A percentile compares a stretch with the other conserved stretches of the same genome.
phyloP scores from a whole-genome alignment of 2,888 invertebrate genomes.

The Trichopria drosophilae region DNA sequence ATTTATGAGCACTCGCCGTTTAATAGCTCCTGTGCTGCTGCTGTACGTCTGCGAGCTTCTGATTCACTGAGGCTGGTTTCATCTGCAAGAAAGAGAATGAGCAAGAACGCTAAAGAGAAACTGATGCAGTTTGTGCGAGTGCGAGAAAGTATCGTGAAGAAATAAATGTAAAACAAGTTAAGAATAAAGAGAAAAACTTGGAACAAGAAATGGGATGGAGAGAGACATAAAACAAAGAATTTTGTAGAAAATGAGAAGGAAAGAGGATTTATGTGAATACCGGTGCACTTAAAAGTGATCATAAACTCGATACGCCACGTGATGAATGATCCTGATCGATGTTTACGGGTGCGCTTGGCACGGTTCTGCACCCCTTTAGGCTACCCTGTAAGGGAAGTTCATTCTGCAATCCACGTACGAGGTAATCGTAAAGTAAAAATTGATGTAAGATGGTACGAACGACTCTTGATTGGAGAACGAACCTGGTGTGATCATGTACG shows the following conservation, averaged over 20 bases:
- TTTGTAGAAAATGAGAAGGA: no score
- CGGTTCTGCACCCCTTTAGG: constrained; percentile 7
- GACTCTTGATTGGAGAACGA: constrained; percentile 12
- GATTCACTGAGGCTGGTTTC: no score
- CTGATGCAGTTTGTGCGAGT: no score
- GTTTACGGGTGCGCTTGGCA: constrained; percentile 32
- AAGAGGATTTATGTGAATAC: no score
- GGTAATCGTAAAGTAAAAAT: constrained; percentile 18
- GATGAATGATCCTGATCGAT: constrained; percentile 44
- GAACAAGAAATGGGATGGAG: no score
- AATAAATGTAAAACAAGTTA: no score
- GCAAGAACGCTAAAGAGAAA: no score
- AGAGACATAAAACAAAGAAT: no score
- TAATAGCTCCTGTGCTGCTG: constrained; percentile 49
- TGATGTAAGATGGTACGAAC: constrained; percentile 11
- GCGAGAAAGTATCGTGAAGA: no score
- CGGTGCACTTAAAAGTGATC: constrained; percentile 42
- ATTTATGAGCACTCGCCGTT: constrained; percentile 53
- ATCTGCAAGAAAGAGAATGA: no score
- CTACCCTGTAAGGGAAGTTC: constrained; percentile 19
- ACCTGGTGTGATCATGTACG: no score
- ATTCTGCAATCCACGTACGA: background rate
- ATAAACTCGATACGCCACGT: constrained; percentile 40
- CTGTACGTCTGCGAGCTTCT: constrained; percentile 19
- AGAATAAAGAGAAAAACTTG: no score